Percentiles rank a stretch among this genome's conserved stretches.
Evolutionary conservation across 2,888 invertebrate species (phyloP).

Genomic region (Polia nebulosa): DNA sequence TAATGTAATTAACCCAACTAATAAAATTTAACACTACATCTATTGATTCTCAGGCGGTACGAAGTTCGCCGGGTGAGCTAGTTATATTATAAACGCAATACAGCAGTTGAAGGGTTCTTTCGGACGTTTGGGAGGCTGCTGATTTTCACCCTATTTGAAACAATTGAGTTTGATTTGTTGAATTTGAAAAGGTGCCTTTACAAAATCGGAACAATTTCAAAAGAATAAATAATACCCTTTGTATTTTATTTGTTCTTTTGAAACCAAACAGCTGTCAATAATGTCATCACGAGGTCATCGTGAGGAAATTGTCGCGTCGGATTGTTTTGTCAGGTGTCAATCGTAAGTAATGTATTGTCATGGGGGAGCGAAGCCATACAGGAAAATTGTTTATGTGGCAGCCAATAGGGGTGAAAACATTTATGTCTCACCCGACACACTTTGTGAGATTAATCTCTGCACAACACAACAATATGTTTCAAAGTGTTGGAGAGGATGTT

Average conservation of each 20-base stretch:
- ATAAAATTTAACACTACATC: too few species aligned
- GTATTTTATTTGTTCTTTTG: background rate
- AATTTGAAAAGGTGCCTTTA: background rate
- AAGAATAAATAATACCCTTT: too few species aligned
- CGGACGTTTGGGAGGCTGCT: background rate
- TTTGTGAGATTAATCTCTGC: slow-evolving; percentile 38
- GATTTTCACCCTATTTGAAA: background rate
- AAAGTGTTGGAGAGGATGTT: slow-evolving; percentile 5
- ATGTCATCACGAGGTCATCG: slow-evolving; percentile 4
- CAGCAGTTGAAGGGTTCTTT: background rate
- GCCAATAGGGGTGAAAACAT: slow-evolving; percentile 81
- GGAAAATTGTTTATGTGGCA: slow-evolving; percentile 75
- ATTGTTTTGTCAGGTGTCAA: slow-evolving; percentile 68
- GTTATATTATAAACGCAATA: background rate
- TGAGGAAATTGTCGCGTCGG: slow-evolving; percentile 8
- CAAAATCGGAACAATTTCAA: too few species aligned
- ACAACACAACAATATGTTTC: slow-evolving; percentile 24
- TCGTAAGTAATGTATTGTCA: slow-evolving; percentile 72
- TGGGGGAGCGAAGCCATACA: slow-evolving; percentile 61
- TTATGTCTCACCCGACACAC: slow-evolving; percentile 64
- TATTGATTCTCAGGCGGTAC: too few species aligned
- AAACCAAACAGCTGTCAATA: background rate
- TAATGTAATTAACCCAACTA: too few species aligned
- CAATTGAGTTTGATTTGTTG: slow-evolving; percentile 1
- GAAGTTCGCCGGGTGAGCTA: too few species aligned